Evolutionary conservation across 1,140 invertebrate genomes (phyloP).

Genomic region (Drepana arcuata): DNA sequence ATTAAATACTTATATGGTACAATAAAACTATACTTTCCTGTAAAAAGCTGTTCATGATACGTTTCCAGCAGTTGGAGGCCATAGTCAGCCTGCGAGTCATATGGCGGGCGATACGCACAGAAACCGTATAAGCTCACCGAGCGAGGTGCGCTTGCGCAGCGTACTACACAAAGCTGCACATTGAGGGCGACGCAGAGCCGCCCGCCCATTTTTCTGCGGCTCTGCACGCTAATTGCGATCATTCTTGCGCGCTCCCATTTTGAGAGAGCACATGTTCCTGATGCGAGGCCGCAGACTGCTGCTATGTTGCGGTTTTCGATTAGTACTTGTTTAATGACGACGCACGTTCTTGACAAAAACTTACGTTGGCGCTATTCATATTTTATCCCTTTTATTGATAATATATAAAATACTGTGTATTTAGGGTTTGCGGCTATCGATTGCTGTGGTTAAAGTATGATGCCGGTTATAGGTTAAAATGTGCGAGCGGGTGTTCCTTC

Average conservation of each 20-base stretch:
- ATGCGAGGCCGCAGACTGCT: slow-evolving; percentile 39
- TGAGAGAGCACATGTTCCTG: slow-evolving; percentile 44
- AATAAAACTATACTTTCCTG: no score
- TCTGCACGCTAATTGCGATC: slow-evolving; percentile 37
- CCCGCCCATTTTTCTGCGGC: slow-evolving; percentile 38
- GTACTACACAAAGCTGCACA: slow-evolving; percentile 24
- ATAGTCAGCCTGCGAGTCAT: slow-evolving; percentile 43
- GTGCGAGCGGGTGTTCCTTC: neutral
- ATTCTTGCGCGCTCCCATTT: slow-evolving; percentile 33
- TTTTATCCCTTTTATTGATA: slow-evolving; percentile 30
- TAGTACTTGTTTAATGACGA: slow-evolving; percentile 32
- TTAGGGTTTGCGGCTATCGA: slow-evolving; percentile 24
- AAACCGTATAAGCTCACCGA: slow-evolving; percentile 56
- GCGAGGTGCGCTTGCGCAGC: slow-evolving; percentile 21
- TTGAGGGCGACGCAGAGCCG: slow-evolving; percentile 20
- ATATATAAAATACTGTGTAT: slow-evolving; percentile 22
- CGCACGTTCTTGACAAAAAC: slow-evolving; percentile 17
- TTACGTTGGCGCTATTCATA: slow-evolving; percentile 19
- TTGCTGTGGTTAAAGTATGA: no score
- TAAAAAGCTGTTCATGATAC: no score
- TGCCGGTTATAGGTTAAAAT: neutral
- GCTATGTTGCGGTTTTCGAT: slow-evolving; percentile 51
- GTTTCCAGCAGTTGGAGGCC: slow-evolving; percentile 17
- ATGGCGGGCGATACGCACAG: slow-evolving; percentile 42
- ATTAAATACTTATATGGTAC: no score